Evolutionary conservation across 2,888 invertebrate species (phyloP), one percentile per base, ranked within the genome.

Genomic region (Hoplodrina ambigua): DNA sequence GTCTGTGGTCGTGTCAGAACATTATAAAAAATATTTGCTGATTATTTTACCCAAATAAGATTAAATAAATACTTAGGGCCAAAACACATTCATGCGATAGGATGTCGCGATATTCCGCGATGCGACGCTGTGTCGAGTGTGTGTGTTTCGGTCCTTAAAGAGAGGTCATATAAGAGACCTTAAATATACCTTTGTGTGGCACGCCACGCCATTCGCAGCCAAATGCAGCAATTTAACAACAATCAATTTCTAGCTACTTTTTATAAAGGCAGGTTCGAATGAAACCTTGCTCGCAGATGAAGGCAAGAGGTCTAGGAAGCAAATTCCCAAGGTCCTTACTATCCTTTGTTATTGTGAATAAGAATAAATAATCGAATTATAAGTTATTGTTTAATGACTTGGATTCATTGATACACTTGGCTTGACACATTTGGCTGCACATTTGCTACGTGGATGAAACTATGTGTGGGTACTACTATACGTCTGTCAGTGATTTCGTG

Each of bases 401-500:
- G 13, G 7, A 58, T 67, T 67, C 20, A 72, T 50, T 33, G 17
- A 30, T 57, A 75, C 13, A 41, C 41, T 41, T 41, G 41, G 41
- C 19, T 50, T 41, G 41, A 44, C n/a, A 54, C 8, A 63, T 72
- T 72, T 59, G 25, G 25, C 17, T 57, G 25, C 10, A 50, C 25
- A 62, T 50, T 79, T 46, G 25, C 49, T 46, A 30, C 53, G 62
- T 55, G 60, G 25, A 52, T 55, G 17, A 15, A 58, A 52, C 56
- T 54, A 63, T 56, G 63, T 17, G 46, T 37, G 37, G 8, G 8
- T 37, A 37, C 8, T 6, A 7, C 33, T 74, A 69, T 66, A 75
- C 50, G 58, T 56, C 63, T 56, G 71, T 61, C 71, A 66, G 75
- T 59, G 65, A 72, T 71, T 75, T 62, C 70, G 69, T 74, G 70